Evolutionary conservation across 2,797 vertebrate species (phyloP), one percentile per base, ranked within the genome.

Genomic region (Danio albolineatus): DNA sequence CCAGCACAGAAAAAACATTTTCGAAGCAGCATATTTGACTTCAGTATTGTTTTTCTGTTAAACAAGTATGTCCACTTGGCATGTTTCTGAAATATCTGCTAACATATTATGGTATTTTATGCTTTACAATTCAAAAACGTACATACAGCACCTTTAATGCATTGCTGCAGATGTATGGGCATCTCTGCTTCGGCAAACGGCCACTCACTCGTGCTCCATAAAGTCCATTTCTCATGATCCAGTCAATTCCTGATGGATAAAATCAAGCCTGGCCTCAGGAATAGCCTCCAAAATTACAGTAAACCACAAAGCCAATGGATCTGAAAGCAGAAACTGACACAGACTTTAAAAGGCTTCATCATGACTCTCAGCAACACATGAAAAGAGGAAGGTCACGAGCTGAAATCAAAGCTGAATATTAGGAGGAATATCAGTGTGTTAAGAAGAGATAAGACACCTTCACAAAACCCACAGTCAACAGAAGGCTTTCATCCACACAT

Each of bases 401-500:
- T 19, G 41, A 72, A 39, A 76, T 64, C 6, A 77, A 17, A 65
- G 60, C 44, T 74, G 14, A 67, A 62, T 66, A 53, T 71, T 41
- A 38, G 46, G 38, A 49, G 19, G 36, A 54, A 28, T 71, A 48
- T 53, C 49, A 36, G 53, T 59, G 69, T 41, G 64, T 73, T 54
- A 60, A 66, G 28, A 62, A 44, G 43, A 65, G 73, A 83, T 71
- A 51, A 80, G 49, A 76, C 41, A 36, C 28, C 54, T 82, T 16
- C 71, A 79, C 28, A 51, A 51, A 73, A 59, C 0, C 53, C 69
- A 57, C n/a, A 9, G 64, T 57, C 41, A 44, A 21, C 17, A 1
- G 36, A 76, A 41, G 13, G 16, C 57, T 79, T 83, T 79, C 59
- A 79, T 76, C 76, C 19, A 5, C 17, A 73, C 48, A 62, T 38